These are phyloP conservation scores for Gymnopithys bicolor DNA, from an alignment of 2,797 vertebrate genomes.

Conservation along the genomic window DNA sequence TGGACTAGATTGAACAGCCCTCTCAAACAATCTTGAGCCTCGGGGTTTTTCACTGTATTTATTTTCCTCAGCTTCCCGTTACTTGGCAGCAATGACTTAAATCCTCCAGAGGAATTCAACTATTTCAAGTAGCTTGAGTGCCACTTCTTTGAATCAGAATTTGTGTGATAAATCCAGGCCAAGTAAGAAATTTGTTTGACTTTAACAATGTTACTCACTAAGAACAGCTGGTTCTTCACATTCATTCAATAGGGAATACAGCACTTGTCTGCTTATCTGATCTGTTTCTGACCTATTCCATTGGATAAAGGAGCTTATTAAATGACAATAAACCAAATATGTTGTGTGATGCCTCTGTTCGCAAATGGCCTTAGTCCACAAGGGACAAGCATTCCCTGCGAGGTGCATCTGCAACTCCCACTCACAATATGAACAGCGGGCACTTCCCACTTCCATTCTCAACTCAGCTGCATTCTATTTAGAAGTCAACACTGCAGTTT, in stretches of 20 bases:
- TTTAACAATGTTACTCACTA: background rate
- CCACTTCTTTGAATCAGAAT: conserved; percentile 9
- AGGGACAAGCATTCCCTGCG: background rate
- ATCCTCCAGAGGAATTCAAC: conserved; percentile 29
- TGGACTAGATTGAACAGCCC: background rate
- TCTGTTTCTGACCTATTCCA: background rate
- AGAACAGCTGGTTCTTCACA: background rate
- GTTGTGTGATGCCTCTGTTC: background rate
- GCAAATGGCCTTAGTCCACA: background rate
- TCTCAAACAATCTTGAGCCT: background rate
- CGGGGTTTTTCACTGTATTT: background rate
- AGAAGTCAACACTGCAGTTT: background rate
- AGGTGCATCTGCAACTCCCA: background rate
- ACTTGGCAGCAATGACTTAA: conserved; percentile 17
- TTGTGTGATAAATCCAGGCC: conserved; percentile 14
- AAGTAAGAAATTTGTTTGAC: conserved; percentile 5
- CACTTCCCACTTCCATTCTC: background rate
- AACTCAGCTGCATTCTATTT: background rate
- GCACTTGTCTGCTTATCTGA: background rate
- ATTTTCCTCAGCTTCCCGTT: background rate
- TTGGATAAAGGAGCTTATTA: background rate
- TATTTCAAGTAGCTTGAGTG: conserved; percentile 28
- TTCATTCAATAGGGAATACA: background rate
- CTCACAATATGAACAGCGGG: background rate
- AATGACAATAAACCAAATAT: background rate